Evolutionary conservation across 2,113 vertebrate genomes (phyloP).

Genomic region (Castor canadensis): DNA sequence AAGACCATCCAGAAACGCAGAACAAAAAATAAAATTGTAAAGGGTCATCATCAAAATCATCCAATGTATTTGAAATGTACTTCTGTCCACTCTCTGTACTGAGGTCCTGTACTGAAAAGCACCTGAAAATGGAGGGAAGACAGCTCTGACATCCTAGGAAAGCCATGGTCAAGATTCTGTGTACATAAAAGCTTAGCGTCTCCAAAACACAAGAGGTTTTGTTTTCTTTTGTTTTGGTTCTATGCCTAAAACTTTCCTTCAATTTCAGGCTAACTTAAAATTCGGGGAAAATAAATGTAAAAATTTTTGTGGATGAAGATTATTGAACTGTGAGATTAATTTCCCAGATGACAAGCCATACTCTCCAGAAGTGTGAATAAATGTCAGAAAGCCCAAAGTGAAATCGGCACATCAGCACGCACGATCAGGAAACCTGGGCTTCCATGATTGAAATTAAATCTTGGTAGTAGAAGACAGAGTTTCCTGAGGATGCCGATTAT

Average conservation of each 20-base stretch:
- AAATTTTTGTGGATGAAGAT: not conserved
- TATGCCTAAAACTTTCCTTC: conserved; percentile 2
- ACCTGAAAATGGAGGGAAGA: not conserved
- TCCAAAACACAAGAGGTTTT: not conserved
- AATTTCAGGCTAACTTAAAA: conserved; percentile 32
- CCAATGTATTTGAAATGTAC: not conserved
- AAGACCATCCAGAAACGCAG: conserved; percentile 11
- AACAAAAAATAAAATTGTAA: conserved; percentile 30
- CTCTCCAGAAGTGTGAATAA: not conserved
- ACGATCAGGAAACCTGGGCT: not conserved
- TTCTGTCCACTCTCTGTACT: not conserved
- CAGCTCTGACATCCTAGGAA: no score
- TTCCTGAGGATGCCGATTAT: not conserved
- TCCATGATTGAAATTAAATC: not conserved
- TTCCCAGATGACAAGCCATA: not conserved
- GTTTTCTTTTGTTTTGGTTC: no score
- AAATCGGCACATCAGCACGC: not conserved
- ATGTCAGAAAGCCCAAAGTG: not conserved
- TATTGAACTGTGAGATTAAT: not conserved
- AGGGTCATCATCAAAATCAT: not conserved
- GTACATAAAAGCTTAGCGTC: not conserved
- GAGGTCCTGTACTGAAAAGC: not conserved
- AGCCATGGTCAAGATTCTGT: not conserved
- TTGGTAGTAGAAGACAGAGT: not conserved
- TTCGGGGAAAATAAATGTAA: not conserved